Evolutionary conservation across 2,888 invertebrate species (phyloP), one percentile per base, ranked within the genome.

Genomic region (Tiphia femorata): DNA sequence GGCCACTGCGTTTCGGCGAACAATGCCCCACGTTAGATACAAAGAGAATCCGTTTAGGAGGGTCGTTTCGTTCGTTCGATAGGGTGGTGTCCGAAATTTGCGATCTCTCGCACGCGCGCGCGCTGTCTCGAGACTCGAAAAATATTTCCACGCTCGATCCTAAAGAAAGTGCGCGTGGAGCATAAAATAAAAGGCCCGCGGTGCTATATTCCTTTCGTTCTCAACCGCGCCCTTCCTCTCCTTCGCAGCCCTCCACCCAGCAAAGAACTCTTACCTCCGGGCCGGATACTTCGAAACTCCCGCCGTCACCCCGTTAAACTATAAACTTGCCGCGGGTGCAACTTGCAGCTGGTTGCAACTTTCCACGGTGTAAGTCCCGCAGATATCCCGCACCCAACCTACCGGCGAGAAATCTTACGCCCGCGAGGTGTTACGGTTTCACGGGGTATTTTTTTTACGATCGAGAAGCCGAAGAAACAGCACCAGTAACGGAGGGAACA

Each of bases 301-400:
- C 57, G 42, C 42, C 58, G 49, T 60, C 67, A 33, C 59, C 49
- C 44, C 57, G 47, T 66, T 58, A 52, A 71, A 64, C 68, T 57
- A 66, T 57, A 66, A 66, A 64, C 61, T 66, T 62, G 29, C 58
- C 12, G n/a, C n/a, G 29, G 20, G 30, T 17, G n/a, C 35, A 59
- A 62, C 49, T 59, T 62, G 54, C 52, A 33, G 38, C 30, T 12
- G 54, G 6, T 40, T 48, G 29, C 49, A 49, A 54, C 57, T 62
- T 63, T 58, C 47, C 47, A n/a, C 50, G 38, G 16, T 33, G 42
- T 42, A 53, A 52, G 57, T 47, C 29, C 42, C 20, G 23, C 25
- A 29, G 38, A 51, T 54, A 47, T 47, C 54, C 40, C 53, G 58
- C 46, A 17, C 48, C 25, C 47, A 37, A 8, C 52, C 60, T 61